Evolutionary conservation across 2,888 invertebrate species (phyloP).

Genomic region (Cantharis rustica): DNA sequence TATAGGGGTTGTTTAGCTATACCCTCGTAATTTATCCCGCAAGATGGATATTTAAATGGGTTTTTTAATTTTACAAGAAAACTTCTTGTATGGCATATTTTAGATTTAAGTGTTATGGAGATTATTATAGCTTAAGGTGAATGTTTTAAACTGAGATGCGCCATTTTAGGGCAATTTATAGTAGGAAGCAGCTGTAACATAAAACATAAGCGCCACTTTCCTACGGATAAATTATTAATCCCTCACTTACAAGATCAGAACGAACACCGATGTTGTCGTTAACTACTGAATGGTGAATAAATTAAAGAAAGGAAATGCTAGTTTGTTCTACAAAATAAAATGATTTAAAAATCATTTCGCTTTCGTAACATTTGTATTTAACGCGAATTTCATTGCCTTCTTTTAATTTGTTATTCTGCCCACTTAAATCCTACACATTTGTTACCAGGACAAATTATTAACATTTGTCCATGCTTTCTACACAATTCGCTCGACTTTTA

Average conservation of each 20-base stretch:
- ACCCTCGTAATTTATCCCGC: not conserved
- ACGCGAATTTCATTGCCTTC: not conserved
- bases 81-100: constrained; percentile 13
- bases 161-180: constrained; percentile 40
- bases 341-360: not conserved
- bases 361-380: not conserved
- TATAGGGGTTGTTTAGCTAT: not conserved
- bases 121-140: constrained; percentile 35
- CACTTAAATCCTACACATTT: not conserved
- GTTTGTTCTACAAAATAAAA: not conserved
- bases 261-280: constrained; percentile 27
- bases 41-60: not conserved
- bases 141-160: constrained; percentile 37
- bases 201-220: constrained; percentile 37
- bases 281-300: constrained; percentile 30
- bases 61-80: constrained; percentile 15
- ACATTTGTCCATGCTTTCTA: not conserved
- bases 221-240: constrained; percentile 40
- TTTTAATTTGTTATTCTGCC: not conserved
- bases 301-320: constrained; percentile 10
- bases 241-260: constrained; percentile 37
- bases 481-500: not conserved
- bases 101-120: constrained; percentile 23
- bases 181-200: constrained; percentile 40
- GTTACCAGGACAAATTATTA: not conserved